Conservation (phyloP, 1,140 invertebrate genomes). For the Papilio aristodemus region DNA sequence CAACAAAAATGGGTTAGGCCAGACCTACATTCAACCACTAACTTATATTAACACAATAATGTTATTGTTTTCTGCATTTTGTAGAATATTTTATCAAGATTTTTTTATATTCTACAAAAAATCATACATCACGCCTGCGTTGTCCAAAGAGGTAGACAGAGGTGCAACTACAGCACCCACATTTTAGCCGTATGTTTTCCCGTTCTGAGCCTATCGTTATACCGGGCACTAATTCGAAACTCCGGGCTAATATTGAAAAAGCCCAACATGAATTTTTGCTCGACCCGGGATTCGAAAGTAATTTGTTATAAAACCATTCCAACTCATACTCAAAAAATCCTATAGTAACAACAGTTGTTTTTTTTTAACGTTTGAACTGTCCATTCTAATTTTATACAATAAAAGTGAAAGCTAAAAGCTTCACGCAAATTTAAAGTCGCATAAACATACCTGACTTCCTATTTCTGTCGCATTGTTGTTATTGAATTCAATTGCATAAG, state of each 20-base stretch:
- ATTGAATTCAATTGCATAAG: conserved; percentile 55
- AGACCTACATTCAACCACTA: conserved; percentile 15
- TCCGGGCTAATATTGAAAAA: too few relatives aligned
- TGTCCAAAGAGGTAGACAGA: too few relatives aligned
- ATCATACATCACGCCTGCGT: too few relatives aligned
- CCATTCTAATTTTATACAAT: conserved; percentile 63
- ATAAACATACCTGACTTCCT: conserved; percentile 67
- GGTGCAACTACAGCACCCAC: too few relatives aligned
- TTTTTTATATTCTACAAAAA: background rate
- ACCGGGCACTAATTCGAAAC: too few relatives aligned
- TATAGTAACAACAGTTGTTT: conserved; percentile 2
- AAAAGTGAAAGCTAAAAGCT: conserved; percentile 72
- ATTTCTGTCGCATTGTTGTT: conserved; percentile 55
- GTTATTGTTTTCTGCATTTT: background rate
- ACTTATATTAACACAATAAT: conserved; percentile 7
- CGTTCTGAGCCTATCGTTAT: too few relatives aligned
- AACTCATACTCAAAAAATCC: background rate
- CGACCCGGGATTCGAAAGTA: too few relatives aligned
- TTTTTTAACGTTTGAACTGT: conserved; percentile 42
- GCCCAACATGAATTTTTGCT: too few relatives aligned
- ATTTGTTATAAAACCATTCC: background rate
- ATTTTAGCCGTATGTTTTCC: too few relatives aligned
- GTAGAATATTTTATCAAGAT: background rate
- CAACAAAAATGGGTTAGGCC: conserved; percentile 16
- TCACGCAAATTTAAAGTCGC: conserved; percentile 66